Percentiles rank a stretch among this genome's conserved stretches.
These are phyloP conservation scores for Bubo scandiacus DNA, from an alignment of 2,113 vertebrate species.

Conservation along the genomic window DNA sequence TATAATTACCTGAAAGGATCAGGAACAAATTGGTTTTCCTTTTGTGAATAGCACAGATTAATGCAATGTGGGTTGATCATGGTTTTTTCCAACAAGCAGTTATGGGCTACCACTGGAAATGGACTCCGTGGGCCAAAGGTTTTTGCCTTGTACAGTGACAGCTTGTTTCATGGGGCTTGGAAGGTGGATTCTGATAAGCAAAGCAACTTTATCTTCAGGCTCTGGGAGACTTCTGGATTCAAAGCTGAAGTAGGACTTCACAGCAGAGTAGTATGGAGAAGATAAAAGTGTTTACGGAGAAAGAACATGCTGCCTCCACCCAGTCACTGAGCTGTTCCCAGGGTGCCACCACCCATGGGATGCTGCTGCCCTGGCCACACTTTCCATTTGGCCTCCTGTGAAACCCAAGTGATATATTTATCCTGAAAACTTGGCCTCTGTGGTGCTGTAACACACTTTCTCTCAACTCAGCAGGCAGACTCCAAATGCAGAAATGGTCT, in stretches of 20 bases:
- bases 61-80: not conserved
- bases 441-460: not conserved
- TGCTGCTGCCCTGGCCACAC: not conserved
- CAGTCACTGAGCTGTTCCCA: not conserved
- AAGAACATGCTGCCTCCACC: accelerated
- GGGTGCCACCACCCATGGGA: not conserved
- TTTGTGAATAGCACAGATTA: not conserved
- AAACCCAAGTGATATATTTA: not conserved
- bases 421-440: not conserved
- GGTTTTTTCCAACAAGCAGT: not conserved
- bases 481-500: not conserved
- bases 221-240: not conserved
- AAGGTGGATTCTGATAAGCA: not conserved
- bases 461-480: not conserved
- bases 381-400: not conserved
- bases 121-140: not conserved
- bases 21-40: not conserved
- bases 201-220: not conserved
- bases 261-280: not conserved
- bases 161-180: not conserved
- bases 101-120: not conserved
- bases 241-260: not conserved
- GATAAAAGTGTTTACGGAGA: not conserved
- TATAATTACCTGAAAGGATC: conserved; percentile 4
- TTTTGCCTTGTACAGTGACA: not conserved